phyloP scores from a whole-genome alignment of 2,888 invertebrate genomes.

The Apotomis capreana region DNA sequence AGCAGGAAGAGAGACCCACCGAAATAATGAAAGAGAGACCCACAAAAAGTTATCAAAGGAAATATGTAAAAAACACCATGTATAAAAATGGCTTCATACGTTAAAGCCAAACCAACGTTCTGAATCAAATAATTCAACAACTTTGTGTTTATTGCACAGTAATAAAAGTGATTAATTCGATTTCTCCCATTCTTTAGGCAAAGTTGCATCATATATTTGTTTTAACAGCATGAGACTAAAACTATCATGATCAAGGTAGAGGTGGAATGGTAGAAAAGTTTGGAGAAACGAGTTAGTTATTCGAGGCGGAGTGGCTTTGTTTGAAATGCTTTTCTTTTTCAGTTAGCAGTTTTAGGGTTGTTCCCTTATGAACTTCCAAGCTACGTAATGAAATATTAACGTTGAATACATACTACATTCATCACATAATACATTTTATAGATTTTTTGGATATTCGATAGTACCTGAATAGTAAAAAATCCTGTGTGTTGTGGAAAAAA shows the following conservation, averaged over 20 bases:
- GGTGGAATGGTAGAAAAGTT: conserved; percentile 25
- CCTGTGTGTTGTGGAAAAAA: too few species aligned
- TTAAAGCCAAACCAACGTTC: background rate
- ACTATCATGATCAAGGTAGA: conserved; percentile 22
- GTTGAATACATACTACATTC: too few species aligned
- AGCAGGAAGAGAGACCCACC: too few species aligned
- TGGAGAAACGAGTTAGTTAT: conserved; percentile 38
- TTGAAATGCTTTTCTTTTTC: conserved; percentile 28
- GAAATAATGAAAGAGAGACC: too few species aligned
- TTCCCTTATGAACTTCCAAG: too few species aligned
- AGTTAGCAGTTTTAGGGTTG: conserved; percentile 10
- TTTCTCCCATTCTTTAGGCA: conserved; percentile 1
- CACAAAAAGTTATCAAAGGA: too few species aligned
- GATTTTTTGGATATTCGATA: too few species aligned
- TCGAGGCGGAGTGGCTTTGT: conserved; percentile 34
- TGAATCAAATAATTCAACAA: background rate
- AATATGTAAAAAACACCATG: background rate
- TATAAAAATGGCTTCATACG: background rate
- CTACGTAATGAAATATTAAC: too few species aligned
- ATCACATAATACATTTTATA: too few species aligned
- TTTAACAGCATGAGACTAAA: conserved; percentile 21
- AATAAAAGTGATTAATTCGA: conserved; percentile 32
- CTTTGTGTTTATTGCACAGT: conserved; percentile 18
- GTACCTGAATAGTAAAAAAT: too few species aligned
- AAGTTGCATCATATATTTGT: conserved; percentile 26